Evolutionary conservation across 2,888 invertebrate genomes (phyloP), one percentile per base, ranked within the genome.

Genomic region (Dioctria rufipes): DNA sequence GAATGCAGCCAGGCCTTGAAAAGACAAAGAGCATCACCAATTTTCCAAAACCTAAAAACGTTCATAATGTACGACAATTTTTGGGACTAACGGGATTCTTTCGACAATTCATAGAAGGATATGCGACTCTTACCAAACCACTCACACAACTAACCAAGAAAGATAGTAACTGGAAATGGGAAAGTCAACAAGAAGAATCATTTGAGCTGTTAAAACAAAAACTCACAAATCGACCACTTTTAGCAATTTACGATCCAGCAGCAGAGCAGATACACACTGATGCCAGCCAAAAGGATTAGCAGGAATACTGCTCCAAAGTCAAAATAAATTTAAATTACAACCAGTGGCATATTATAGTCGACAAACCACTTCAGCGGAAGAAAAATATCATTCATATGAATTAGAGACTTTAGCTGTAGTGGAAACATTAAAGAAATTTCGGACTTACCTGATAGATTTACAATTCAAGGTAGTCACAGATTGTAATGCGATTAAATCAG

Each of bases 41-140:
- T 6, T 61, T n/a, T 13, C 61, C 61, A 1, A 61, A 2, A 5
- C 2, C 61, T 13, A 11, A 11, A 61, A 1, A 11, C 2, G 25
- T 61, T 61, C 61, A 61, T 25, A 5, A 61, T 9, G 25, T 61
- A 11, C 61, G 3, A 13, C 61, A 61, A 2, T 61, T 61, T 25
- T 25, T 61, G n/a, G 61, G 61, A 11, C 25, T 61, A 13, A 61
- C 61, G 5, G 61, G 61, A 61, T 61, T 13, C 25, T 61, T 61
- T n/a, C 5, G 61, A n/a, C 3, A 61, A 11, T 61, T 61, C 25
- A n/a, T 61, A 61, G 1, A 61, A 61, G 25, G n/a, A 5, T 61
- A 61, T 13, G 61, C 61, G n/a, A 61, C 6, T 9, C 5, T 25
- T 25, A 61, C 11, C n/a, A 61, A n/a, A 5, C 61, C 11, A 5